A percentile compares a stretch with the other conserved stretches of the same genome.
Evolutionary conservation across 1,140 invertebrate species (phyloP).

Genomic region (Drosophila busckii): DNA sequence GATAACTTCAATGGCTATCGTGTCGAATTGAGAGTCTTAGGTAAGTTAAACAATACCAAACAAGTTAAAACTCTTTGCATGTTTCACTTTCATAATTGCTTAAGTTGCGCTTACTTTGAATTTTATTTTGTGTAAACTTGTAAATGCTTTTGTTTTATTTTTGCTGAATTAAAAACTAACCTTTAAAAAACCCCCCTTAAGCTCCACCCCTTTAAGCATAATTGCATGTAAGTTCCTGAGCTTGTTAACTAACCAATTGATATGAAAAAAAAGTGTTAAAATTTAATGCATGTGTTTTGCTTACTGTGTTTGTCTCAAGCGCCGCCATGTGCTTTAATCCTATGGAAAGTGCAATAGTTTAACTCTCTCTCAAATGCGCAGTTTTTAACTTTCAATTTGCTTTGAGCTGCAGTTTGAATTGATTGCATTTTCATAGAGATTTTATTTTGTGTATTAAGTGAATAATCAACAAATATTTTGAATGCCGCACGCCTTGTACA

Average conservation of each 20-base stretch:
- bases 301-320: constrained; percentile 39
- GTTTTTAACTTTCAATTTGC: too few relatives aligned
- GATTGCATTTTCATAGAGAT: constrained; percentile 34
- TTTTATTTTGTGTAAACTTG: constrained; percentile 20
- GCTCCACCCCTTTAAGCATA: neutral
- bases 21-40: constrained; percentile 74
- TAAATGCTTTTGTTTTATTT: constrained; percentile 23
- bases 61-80: neutral
- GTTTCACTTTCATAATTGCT: constrained; percentile 13
- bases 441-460: constrained; percentile 21
- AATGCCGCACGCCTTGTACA: constrained; percentile 27
- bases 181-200: constrained; percentile 30
- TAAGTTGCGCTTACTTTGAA: constrained; percentile 28
- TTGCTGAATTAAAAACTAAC: constrained; percentile 29
- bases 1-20: constrained; percentile 78
- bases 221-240: constrained; percentile 11
- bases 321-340: neutral
- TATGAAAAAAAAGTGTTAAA: neutral
- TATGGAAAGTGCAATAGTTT: neutral
- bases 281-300: constrained; percentile 16
- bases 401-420: constrained; percentile 8
- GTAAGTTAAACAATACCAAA: constrained; percentile 44
- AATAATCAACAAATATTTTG: constrained; percentile 7
- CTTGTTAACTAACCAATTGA: constrained; percentile 11
- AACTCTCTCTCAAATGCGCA: neutral